Percentiles rank a stretch among this genome's conserved stretches.
Conservation (phyloP, 2,113 vertebrate species). For the Otocyon megalotis region DNA sequence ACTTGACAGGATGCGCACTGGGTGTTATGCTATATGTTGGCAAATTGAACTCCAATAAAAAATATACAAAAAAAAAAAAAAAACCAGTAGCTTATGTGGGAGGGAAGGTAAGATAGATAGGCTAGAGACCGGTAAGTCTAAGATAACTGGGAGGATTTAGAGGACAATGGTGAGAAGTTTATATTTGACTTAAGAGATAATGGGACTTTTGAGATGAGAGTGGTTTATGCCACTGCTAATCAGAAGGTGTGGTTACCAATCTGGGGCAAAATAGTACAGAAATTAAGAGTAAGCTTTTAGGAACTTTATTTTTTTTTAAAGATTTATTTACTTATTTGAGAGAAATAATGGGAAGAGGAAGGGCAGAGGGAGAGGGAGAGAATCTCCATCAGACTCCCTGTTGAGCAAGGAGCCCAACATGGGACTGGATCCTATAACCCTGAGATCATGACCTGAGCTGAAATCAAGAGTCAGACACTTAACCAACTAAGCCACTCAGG, state of each 20-base stretch:
- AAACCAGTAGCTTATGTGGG: neutral
- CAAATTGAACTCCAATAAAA: too few relatives aligned
- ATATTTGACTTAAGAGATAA: constrained; percentile 40
- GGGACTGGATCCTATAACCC: neutral
- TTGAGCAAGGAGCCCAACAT: neutral
- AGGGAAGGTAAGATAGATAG: neutral
- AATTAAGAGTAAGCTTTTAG: constrained; percentile 21
- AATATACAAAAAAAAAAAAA: too few relatives aligned
- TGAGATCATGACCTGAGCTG: neutral
- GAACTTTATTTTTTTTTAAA: neutral
- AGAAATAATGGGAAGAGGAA: neutral
- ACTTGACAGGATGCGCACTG: too few relatives aligned
- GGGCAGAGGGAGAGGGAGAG: neutral
- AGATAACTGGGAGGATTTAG: neutral
- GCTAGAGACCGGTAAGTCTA: neutral
- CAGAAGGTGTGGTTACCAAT: neutral
- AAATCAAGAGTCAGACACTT: neutral
- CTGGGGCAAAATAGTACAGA: neutral
- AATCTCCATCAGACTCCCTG: neutral
- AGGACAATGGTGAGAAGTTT: neutral
- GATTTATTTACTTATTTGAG: neutral
- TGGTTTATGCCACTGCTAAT: neutral
- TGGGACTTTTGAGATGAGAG: neutral
- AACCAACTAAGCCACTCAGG: neutral
- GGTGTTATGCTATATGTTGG: too few relatives aligned